Percentiles rank a stretch among this genome's conserved stretches.
Conservation (phyloP, 2,888 invertebrate species). For the Diarsia dahlii region DNA sequence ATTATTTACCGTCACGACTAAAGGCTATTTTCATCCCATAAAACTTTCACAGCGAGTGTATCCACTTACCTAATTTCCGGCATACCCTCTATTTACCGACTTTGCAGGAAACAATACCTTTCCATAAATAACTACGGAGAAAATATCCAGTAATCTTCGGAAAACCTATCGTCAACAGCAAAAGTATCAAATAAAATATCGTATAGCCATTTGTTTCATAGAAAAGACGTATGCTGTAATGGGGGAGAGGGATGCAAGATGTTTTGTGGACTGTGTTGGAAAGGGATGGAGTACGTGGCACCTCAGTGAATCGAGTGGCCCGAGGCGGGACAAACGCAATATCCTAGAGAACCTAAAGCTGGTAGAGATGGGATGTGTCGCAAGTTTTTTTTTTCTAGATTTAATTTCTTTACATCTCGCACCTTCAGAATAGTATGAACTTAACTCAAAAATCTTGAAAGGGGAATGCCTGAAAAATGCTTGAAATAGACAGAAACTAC, state of each 20-base stretch:
- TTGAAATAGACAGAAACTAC: no score
- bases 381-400: constrained; percentile 30
- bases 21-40: constrained; percentile 5
- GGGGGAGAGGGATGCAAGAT: constrained; percentile 57
- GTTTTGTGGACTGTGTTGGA: constrained; percentile 43
- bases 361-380: constrained; percentile 51
- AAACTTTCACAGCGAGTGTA: not conserved
- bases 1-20: not conserved
- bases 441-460: no score
- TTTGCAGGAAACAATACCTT: constrained; percentile 42
- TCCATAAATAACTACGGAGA: constrained; percentile 41
- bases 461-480: no score
- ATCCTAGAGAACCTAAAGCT: constrained; percentile 71
- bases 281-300: constrained; percentile 64
- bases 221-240: constrained; percentile 64
- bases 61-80: constrained; percentile 46
- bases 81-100: constrained; percentile 22
- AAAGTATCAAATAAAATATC: constrained; percentile 75
- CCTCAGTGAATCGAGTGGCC: constrained; percentile 70
- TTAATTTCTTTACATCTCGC: no score
- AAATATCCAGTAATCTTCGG: constrained; percentile 35
- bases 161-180: constrained; percentile 63
- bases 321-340: constrained; percentile 77
- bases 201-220: constrained; percentile 70
- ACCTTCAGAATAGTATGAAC: no score